phyloP scores from a whole-genome alignment of 1,140 invertebrate species.

The Drosophila pachea region DNA sequence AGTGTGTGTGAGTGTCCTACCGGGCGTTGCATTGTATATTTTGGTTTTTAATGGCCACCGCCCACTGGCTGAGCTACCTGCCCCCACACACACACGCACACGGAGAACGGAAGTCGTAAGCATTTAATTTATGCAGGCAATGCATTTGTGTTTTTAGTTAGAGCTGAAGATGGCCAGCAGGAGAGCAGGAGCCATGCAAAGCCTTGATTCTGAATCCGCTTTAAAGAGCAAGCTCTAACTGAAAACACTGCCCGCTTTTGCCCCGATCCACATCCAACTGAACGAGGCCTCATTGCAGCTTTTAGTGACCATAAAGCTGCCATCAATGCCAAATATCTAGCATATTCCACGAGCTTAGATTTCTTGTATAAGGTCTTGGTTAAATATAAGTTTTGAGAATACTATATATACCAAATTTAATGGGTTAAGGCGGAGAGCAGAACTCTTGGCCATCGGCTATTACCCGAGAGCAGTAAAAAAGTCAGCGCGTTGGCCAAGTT shows the following conservation, averaged over 20 bases:
- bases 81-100: conserved; percentile 4
- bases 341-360: neutral
- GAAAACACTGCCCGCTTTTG: no score
- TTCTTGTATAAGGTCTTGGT: conserved; percentile 6
- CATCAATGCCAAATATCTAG: no score
- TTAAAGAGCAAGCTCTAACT: no score
- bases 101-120: conserved; percentile 67
- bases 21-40: conserved; percentile 48
- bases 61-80: conserved; percentile 31
- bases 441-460: conserved; percentile 67
- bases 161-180: conserved; percentile 57
- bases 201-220: neutral
- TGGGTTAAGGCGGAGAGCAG: conserved; percentile 65
- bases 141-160: conserved; percentile 71
- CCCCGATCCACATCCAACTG: no score
- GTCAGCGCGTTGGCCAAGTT: conserved; percentile 54
- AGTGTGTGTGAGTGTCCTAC: conserved; percentile 4
- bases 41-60: conserved; percentile 65
- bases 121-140: conserved; percentile 75
- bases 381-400: conserved; percentile 54
- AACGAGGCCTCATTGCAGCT: no score
- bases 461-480: conserved; percentile 72
- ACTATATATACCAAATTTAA: conserved; percentile 68
- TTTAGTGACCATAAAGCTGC: no score
- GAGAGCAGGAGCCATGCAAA: conserved; percentile 19